These are phyloP conservation scores for Tarsius wallacei DNA, from an alignment of 2,797 vertebrate species.

Conservation along the genomic window DNA sequence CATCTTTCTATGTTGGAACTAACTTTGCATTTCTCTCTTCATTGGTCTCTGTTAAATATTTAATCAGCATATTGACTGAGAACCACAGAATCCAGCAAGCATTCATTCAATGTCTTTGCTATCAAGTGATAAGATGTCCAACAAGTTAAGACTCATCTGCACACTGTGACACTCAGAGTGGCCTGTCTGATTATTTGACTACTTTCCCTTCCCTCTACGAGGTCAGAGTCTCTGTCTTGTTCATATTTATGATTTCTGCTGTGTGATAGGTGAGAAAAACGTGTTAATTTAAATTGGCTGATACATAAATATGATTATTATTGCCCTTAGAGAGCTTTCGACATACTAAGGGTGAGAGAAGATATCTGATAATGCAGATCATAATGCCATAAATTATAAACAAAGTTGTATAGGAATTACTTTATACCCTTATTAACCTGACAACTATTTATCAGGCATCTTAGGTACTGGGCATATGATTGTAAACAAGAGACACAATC, in stretches of 20 bases:
- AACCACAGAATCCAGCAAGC: not conserved
- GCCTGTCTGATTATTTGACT: not conserved
- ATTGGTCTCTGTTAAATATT: not conserved
- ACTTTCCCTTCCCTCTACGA: not conserved
- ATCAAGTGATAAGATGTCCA: not conserved
- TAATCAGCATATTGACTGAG: not conserved
- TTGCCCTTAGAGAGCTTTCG: not conserved
- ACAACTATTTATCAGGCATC: not conserved
- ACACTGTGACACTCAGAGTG: not conserved
- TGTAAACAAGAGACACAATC: not conserved
- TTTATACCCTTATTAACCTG: not conserved
- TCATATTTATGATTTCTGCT: not conserved
- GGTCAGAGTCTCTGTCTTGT: not conserved
- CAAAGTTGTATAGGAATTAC: not conserved
- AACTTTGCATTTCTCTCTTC: conserved; percentile 8
- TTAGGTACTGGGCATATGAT: not conserved
- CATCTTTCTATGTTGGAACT: not conserved
- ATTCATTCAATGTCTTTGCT: conserved; percentile 25
- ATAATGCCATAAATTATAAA: not conserved
- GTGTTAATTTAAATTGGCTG: not conserved
- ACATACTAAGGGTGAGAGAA: not conserved
- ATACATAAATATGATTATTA: not conserved
- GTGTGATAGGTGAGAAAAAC: not conserved
- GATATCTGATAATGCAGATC: not conserved
- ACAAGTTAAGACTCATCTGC: conserved; percentile 14